Base-by-base conservation (phyloP, 2,797 vertebrate genomes). In the Hypotaenidia philippensis region DNA sequence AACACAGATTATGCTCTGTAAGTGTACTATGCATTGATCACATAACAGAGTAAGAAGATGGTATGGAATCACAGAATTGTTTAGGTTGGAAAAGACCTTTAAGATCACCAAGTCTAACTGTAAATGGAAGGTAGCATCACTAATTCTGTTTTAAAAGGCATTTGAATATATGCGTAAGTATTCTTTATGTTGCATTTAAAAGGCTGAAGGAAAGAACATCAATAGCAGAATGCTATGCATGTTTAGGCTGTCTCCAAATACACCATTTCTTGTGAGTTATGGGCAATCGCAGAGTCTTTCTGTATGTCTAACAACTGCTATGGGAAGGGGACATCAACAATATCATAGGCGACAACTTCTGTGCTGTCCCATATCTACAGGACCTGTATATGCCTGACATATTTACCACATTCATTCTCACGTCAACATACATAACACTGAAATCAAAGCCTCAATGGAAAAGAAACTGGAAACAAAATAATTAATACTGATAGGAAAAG, bases 401-500 rank as follows among this genome's bases (percentile, higher is more conserved):
- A 71, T 89, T 89, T 74, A 53, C 53, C 27, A 19, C 32, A 75
- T 34, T 86, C 27, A 32, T 83, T 83, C 49, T 72, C 9, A 5
- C 12, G 22, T 57, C 89, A 94, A 20, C 65, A 53, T 69, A 72
- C 38, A 12, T 50, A 80, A 36, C 1, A 3, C 69, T 3, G 6
- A 93, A 89, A 91, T 56, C 29, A 36, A 94, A 79, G 53, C 31
- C 69, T 85, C 53, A 32, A 22, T 56, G n/a, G 65, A 94, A 25
- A 85, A 89, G 56, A 91, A 38, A 88, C 61, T 88, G 31, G 38
- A 88, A 95, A 71, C 59, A 86, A 95, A 95, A 86, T 93, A 96
- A 92, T 89, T 95, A 95, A 94, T 93, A 90, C 55, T 71, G 84
- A 91, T 86, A 85, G 72, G 82, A 94, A 94, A 94, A 47, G 34